phyloP scores from a whole-genome alignment of 2,113 vertebrate genomes.

The Cichladusa arquata region DNA sequence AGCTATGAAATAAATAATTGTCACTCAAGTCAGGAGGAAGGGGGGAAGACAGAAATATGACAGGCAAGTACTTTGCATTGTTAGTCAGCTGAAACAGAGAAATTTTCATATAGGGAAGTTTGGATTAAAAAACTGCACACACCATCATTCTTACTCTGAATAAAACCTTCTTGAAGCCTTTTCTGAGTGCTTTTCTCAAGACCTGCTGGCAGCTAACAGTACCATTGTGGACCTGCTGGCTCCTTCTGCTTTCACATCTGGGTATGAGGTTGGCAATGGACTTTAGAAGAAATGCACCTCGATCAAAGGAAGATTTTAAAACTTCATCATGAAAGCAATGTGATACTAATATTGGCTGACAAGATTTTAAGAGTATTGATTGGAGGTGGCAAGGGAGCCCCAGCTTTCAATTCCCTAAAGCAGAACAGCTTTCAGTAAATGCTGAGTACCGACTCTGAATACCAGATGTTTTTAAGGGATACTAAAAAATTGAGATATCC shows the following conservation, averaged over 20 bases:
- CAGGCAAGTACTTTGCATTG: not conserved
- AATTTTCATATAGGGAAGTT: not conserved
- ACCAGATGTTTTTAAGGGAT: not conserved
- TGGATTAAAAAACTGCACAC: not conserved
- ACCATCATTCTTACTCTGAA: not conserved
- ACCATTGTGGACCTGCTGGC: not conserved
- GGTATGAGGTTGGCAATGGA: not conserved
- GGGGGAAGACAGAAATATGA: not conserved
- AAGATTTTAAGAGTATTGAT: not conserved
- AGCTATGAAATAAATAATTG: constrained; percentile 39
- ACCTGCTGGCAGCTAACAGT: not conserved
- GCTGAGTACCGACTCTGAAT: not conserved
- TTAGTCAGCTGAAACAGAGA: not conserved
- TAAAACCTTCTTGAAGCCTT: not conserved
- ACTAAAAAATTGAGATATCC: not conserved
- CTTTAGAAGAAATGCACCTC: not conserved
- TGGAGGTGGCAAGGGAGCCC: not conserved
- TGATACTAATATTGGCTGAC: not conserved
- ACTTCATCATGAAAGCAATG: not conserved
- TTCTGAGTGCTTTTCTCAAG: not conserved
- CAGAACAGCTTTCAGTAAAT: not conserved
- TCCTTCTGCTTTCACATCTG: not conserved
- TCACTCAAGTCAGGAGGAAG: not conserved
- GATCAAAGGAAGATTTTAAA: not conserved
- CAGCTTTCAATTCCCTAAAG: not conserved